These are phyloP conservation scores for Triplophysa siluroides DNA, from an alignment of 2,113 vertebrate genomes.

Conservation along the genomic window DNA sequence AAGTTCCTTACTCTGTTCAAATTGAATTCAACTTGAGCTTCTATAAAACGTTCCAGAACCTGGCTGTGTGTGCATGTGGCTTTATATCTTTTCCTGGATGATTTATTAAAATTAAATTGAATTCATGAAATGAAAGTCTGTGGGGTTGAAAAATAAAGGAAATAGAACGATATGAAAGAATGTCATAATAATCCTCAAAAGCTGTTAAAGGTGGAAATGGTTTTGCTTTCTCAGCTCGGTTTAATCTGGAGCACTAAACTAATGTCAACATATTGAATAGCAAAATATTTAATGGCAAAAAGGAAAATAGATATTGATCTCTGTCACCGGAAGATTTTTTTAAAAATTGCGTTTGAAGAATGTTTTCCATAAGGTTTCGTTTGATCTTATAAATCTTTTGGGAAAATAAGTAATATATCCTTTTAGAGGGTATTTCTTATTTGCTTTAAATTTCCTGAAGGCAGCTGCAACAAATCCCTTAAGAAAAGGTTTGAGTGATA, in stretches of 20 bases:
- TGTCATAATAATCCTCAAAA: not conserved
- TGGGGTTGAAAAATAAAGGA: not conserved
- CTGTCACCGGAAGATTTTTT: not conserved
- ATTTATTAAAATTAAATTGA: not conserved
- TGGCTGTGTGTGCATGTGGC: not conserved
- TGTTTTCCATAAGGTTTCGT: not conserved
- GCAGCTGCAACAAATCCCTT: not conserved
- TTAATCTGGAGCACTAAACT: not conserved
- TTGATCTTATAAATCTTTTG: not conserved
- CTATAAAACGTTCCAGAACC: not conserved
- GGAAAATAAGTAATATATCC: not conserved
- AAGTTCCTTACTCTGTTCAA: constrained; percentile 17
- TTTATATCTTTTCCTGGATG: not conserved
- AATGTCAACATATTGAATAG: not conserved
- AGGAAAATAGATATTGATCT: not conserved
- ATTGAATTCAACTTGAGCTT: constrained; percentile 35
- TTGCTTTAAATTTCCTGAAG: not conserved
- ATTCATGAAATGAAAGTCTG: not conserved
- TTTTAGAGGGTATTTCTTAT: not conserved
- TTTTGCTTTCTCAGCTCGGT: not conserved
- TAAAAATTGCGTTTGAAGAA: too few species aligned
- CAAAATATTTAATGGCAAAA: not conserved
- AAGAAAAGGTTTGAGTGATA: not conserved
- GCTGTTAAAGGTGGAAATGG: not conserved
- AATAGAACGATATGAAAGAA: not conserved